Evolutionary conservation across 1,140 invertebrate species (phyloP).

Genomic region (Meteorus sp.): DNA sequence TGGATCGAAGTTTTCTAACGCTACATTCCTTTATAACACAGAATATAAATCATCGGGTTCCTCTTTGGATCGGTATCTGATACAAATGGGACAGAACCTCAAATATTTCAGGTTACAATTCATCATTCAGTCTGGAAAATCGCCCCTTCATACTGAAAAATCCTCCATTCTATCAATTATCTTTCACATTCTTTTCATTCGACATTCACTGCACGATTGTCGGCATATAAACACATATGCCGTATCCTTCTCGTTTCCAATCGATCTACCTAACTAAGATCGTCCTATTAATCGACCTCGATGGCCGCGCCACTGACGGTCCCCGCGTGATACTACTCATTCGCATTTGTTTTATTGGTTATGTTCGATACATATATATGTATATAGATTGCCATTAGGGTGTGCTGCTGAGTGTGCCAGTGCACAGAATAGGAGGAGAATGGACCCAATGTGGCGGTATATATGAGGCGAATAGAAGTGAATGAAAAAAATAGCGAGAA

Average conservation of each 20-base stretch:
- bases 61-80: too few species aligned
- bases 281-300: background rate
- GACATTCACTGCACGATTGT: background rate
- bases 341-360: background rate
- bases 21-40: too few species aligned
- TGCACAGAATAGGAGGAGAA: too few species aligned
- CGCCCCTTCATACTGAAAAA: too few species aligned
- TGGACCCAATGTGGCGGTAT: too few species aligned
- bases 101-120: too few species aligned
- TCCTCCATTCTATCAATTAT: too few species aligned
- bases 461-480: background rate
- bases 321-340: background rate
- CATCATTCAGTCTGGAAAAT: too few species aligned
- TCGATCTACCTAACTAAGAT: conserved; percentile 1
- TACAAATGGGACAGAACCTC: too few species aligned
- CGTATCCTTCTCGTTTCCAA: background rate
- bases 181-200: background rate
- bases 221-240: background rate
- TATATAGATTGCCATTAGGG: background rate
- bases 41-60: too few species aligned
- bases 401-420: too few species aligned
- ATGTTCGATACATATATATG: background rate
- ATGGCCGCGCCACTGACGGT: background rate
- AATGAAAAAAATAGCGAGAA: conserved; percentile 21
- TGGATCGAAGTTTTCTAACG: too few species aligned